Conservation (phyloP, 1,140 invertebrate species). For the Zophobas morio region DNA sequence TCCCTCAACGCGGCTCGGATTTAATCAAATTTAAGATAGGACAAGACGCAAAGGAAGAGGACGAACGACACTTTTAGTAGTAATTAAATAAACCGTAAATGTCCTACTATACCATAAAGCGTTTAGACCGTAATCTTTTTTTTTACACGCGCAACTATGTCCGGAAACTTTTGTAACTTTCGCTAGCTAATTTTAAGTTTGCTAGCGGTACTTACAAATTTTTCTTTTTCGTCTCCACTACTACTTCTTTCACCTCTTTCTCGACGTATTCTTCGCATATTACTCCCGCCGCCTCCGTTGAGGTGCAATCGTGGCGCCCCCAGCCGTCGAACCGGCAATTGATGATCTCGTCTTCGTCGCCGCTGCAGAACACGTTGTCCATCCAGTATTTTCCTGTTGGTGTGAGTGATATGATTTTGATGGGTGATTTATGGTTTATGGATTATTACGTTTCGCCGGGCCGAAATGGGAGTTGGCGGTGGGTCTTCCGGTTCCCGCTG, state of each 20-base stretch:
- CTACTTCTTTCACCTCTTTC: slow-evolving; percentile 41
- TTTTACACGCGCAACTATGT: too few relatives aligned
- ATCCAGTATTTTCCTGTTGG: slow-evolving; percentile 85
- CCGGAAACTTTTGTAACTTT: too few relatives aligned
- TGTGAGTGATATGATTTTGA: neutral
- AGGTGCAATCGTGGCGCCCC: slow-evolving; percentile 85
- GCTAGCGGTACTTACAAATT: slow-evolving; percentile 18
- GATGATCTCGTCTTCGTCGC: slow-evolving; percentile 80
- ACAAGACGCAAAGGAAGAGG: too few relatives aligned
- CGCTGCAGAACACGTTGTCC: slow-evolving; percentile 91
- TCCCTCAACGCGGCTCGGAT: too few relatives aligned
- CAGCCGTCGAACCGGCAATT: slow-evolving; percentile 88
- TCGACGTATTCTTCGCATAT: slow-evolving; percentile 72
- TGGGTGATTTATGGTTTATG: neutral
- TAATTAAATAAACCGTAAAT: too few relatives aligned
- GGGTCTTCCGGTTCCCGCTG: slow-evolving; percentile 66
- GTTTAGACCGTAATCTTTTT: too few relatives aligned
- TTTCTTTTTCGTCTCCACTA: slow-evolving; percentile 41
- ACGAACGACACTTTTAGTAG: too few relatives aligned
- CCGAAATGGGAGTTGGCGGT: slow-evolving; percentile 86
- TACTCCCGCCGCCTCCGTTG: slow-evolving; percentile 86
- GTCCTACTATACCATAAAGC: too few relatives aligned
- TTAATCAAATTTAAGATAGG: too few relatives aligned
- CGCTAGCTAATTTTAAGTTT: too few relatives aligned
- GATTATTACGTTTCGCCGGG: slow-evolving; percentile 77